Conservation (phyloP, 2,797 vertebrate species). For the Chrysocyon brachyurus region DNA sequence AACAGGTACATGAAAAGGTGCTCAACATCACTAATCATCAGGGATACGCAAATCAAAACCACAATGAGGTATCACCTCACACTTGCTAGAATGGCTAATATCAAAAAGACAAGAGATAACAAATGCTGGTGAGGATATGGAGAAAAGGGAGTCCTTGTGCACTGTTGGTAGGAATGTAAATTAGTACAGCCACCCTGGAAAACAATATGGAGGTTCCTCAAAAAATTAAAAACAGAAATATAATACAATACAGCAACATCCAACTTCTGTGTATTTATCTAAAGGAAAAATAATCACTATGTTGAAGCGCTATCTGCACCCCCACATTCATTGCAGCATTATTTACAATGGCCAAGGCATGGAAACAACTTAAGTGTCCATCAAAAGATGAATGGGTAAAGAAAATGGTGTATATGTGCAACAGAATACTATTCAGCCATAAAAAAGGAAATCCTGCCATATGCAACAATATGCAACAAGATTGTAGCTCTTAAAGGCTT, state of each 20-base stretch:
- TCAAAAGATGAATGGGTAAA: neutral
- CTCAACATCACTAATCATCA: neutral
- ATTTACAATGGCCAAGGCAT: constrained; percentile 16
- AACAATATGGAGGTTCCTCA: neutral
- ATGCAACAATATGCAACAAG: neutral
- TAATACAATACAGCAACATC: neutral
- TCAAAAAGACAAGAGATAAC: neutral
- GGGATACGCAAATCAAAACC: constrained; percentile 2
- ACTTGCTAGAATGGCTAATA: neutral
- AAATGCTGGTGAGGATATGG: neutral
- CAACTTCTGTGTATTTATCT: neutral
- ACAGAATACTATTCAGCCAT: neutral
- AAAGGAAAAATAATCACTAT: constrained; percentile 27
- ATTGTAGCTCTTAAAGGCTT: neutral
- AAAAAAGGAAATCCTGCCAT: neutral
- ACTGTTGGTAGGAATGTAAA: neutral
- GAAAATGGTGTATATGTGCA: neutral
- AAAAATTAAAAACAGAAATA: constrained; percentile 28
- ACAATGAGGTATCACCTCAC: neutral
- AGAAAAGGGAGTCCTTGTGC: neutral
- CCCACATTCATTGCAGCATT: neutral
- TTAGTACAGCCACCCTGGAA: neutral
- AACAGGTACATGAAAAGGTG: neutral
- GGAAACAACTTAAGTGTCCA: neutral
- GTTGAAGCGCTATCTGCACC: neutral